Conservation (phyloP, 2,888 invertebrate genomes). For the Heliconius ethilla region DNA sequence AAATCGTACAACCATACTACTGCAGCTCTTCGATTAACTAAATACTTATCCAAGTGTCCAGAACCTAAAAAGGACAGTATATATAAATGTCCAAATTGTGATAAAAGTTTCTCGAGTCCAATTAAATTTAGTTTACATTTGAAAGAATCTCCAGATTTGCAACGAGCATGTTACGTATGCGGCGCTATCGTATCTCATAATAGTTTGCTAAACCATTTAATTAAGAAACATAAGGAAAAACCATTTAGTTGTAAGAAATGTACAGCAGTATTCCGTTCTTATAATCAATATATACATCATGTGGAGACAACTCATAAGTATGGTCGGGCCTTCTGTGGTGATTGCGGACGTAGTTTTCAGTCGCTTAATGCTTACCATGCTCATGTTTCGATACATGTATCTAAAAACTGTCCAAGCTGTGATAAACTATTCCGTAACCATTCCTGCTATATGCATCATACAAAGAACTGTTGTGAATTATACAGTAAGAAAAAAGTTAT, state of each 20-base stretch:
- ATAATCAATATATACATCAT: slow-evolving; percentile 54
- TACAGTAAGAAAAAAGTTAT: slow-evolving; percentile 53
- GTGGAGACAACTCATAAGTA: slow-evolving; percentile 55
- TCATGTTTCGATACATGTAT: slow-evolving; percentile 60
- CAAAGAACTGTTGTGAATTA: slow-evolving; percentile 64
- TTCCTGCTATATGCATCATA: slow-evolving; percentile 66
- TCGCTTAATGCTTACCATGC: slow-evolving; percentile 60
- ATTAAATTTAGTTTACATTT: slow-evolving; percentile 63
- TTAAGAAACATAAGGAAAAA: slow-evolving; percentile 51
- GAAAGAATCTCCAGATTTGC: slow-evolving; percentile 62
- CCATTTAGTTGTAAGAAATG: slow-evolving; percentile 65
- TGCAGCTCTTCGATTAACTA: slow-evolving; percentile 35
- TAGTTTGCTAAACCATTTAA: slow-evolving; percentile 60
- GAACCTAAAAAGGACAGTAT: slow-evolving; percentile 11
- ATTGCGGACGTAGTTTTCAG: slow-evolving; percentile 66
- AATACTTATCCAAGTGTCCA: slow-evolving; percentile 23
- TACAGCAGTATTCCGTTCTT: slow-evolving; percentile 56
- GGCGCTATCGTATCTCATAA: slow-evolving; percentile 62
- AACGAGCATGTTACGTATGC: slow-evolving; percentile 67
- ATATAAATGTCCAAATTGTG: slow-evolving; percentile 64
- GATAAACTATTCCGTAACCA: slow-evolving; percentile 65
- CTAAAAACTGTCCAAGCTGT: slow-evolving; percentile 65
- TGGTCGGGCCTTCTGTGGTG: slow-evolving; percentile 62
- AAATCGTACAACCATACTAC: slow-evolving; percentile 28
- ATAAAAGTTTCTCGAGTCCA: slow-evolving; percentile 59